Base-by-base conservation (phyloP, 2,888 invertebrate species). In the Ichneumon xanthorius region DNA sequence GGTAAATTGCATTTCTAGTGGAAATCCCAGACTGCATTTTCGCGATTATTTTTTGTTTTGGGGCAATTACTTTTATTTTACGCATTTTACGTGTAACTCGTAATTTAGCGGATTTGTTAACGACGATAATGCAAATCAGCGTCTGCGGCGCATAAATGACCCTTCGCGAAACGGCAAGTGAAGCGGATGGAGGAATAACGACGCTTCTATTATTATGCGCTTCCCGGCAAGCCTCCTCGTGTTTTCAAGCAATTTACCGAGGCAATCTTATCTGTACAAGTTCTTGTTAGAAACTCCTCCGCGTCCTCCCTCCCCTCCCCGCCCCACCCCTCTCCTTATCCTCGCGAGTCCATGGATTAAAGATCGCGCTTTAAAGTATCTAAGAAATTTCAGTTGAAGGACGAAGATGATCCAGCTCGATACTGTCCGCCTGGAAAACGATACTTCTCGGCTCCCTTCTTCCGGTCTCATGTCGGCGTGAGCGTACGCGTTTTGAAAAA, bases 191-290 rank as follows among this genome's bases (percentile, higher is more conserved):
- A 63, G n/a, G 63, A 63, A 33, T 63, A 63, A 30, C 33, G 63
- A 63, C 45, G 19, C n/a, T 45, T 58, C 26, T 63, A 76, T 63
- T 45, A 55, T 55, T 55, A 72, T 72, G 55, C 55, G 37, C 55
- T 55, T 37, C 48, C 68, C 14, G 58, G 40, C 22, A 9, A 73
- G 16, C 22, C 4, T 58, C 73, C 9, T 58, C 73, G 58, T 61
- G 73, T 61, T 26, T 26, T 40, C 26, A 40, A 14, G 9, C 58
- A 61, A 58, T 73, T 73, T 40, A 37, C 14, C 73, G 45, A 73
- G 58, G 40, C 16, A 73, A 73, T 58, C 73, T 72, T 72, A 72
- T 55, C 72, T 40, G 5, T 19, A 14, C 37, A 37, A 53, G 30
- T 71, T 19, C 71, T n/a, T 26, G 33, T 33, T 19, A 19, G 11